Conservation (phyloP, 2,888 invertebrate genomes). For the Diogma glabrata region DNA sequence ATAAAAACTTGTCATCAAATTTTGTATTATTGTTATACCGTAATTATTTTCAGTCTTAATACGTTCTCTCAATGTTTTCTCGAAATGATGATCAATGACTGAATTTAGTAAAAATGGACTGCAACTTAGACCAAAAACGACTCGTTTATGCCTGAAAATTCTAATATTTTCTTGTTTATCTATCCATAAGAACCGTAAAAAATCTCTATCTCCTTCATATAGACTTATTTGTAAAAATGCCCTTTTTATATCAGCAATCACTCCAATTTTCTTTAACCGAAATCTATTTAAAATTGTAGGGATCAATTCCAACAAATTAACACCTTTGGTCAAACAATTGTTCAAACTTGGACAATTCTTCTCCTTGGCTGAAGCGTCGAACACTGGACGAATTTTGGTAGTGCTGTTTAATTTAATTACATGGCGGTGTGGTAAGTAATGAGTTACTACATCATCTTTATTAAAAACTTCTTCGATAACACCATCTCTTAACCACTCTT, state of each 20-base stretch:
- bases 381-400: no score
- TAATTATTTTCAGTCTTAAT: background rate
- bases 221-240: conserved; percentile 7
- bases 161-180: background rate
- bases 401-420: conserved; percentile 1
- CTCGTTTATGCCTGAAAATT: background rate
- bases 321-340: background rate
- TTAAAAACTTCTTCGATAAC: background rate
- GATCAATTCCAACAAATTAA: conserved; percentile 2
- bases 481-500: background rate
- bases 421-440: conserved; percentile 2
- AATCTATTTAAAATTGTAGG: background rate
- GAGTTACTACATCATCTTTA: background rate
- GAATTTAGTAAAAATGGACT: background rate
- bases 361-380: no score
- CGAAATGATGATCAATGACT: background rate
- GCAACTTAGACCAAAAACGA: conserved; percentile 1
- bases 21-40: background rate
- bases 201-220: background rate
- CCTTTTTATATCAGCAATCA: background rate
- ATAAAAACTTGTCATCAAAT: conserved; percentile 5
- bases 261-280: conserved; percentile 1
- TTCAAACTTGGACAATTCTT: background rate
- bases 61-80: background rate
- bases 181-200: background rate